Percentiles rank a stretch among this genome's conserved stretches.
These are phyloP conservation scores for Acrocephalus scirpaceus DNA, from an alignment of 2,797 vertebrate species.

Conservation along the genomic window DNA sequence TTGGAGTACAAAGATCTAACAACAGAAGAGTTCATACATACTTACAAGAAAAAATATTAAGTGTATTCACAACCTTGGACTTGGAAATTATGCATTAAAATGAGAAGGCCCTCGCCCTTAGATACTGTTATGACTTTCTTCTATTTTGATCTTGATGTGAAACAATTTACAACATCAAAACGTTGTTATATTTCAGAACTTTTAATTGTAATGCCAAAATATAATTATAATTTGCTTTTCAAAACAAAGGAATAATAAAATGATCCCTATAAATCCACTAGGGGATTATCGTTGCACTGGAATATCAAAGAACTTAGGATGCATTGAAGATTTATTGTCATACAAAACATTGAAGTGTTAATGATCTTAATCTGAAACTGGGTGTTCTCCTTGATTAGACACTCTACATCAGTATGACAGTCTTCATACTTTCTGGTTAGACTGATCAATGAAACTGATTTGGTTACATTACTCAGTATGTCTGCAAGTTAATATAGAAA, in stretches of 20 bases:
- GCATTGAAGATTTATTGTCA: constrained; percentile 65
- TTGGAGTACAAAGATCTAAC: constrained; percentile 38
- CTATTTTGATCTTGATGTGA: constrained; percentile 46
- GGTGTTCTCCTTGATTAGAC: constrained; percentile 60
- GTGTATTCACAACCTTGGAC: constrained; percentile 9
- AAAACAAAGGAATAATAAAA: constrained; percentile 67
- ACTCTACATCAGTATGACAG: constrained; percentile 63
- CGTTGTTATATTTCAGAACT: constrained; percentile 13
- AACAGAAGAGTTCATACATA: constrained; percentile 51
- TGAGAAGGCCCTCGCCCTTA: constrained; percentile 12
- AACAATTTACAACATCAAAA: constrained; percentile 68
- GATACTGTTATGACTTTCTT: constrained; percentile 40
- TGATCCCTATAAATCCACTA: constrained; percentile 64
- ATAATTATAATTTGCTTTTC: constrained; percentile 65
- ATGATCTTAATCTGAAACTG: constrained; percentile 57
- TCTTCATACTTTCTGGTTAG: constrained; percentile 55
- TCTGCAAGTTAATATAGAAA: constrained; percentile 54
- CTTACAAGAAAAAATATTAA: not conserved
- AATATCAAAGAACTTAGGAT: constrained; percentile 64
- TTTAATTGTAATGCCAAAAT: constrained; percentile 37
- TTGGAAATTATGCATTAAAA: constrained; percentile 43
- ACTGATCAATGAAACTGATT: constrained; percentile 66
- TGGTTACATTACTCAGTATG: constrained; percentile 46
- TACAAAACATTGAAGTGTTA: constrained; percentile 48
- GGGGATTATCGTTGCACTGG: constrained; percentile 60